Percentiles rank a stretch among this genome's conserved stretches.
phyloP scores from a whole-genome alignment of 2,113 vertebrate genomes.

The Bos javanicus region DNA sequence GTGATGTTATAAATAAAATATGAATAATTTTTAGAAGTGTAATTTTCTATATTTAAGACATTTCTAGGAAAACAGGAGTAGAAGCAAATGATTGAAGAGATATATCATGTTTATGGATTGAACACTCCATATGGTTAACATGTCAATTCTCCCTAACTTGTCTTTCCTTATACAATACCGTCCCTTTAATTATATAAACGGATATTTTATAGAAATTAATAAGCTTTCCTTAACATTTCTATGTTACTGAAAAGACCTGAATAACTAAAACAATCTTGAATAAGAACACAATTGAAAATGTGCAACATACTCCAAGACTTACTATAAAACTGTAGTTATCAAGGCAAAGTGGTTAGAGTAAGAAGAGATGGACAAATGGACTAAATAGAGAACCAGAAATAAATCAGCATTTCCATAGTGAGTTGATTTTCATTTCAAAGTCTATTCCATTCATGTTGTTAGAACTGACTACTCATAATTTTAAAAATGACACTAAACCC shows the following conservation, averaged over 20 bases:
- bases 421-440: not conserved
- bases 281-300: not conserved
- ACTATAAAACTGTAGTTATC: not conserved
- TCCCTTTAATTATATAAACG: too few species aligned
- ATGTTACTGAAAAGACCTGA: not conserved
- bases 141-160: too few species aligned
- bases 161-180: not conserved
- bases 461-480: not conserved
- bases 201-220: too few species aligned
- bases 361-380: not conserved
- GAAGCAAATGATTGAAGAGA: too few species aligned
- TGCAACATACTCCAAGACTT: not conserved
- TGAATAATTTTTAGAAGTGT: too few species aligned
- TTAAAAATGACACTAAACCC: not conserved
- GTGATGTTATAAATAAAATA: too few species aligned
- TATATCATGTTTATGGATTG: not conserved
- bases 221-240: too few species aligned
- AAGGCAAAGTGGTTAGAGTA: not conserved
- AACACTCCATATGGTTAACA: not conserved
- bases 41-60: too few species aligned
- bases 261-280: not conserved
- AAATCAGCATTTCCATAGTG: not conserved
- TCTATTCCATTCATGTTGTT: not conserved
- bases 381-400: not conserved
- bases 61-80: too few species aligned